A percentile compares a stretch with the other conserved stretches of the same genome.
These are phyloP conservation scores for Tokudaia muenninki DNA, from an alignment of 2,797 vertebrate species.

Conservation along the genomic window DNA sequence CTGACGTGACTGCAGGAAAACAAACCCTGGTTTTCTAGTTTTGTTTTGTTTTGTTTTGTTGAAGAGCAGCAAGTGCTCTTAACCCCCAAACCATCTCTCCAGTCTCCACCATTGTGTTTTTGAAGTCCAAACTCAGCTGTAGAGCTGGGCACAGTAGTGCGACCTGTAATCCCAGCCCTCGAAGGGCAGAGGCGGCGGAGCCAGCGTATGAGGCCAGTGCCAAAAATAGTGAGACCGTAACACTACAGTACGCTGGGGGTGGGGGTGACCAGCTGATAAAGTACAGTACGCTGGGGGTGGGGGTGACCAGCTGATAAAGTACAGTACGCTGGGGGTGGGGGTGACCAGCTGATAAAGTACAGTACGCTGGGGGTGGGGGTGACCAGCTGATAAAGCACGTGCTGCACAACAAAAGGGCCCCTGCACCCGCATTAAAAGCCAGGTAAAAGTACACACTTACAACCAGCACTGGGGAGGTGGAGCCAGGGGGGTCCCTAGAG, in stretches of 20 bases:
- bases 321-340: neutral
- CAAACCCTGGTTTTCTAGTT: neutral
- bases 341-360: no score
- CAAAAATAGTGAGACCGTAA: neutral
- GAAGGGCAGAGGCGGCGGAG: neutral
- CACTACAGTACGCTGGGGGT: neutral
- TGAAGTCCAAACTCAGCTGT: neutral
- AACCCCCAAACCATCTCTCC: neutral
- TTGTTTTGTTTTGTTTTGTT: neutral
- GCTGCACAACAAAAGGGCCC: neutral
- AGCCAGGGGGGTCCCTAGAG: neutral
- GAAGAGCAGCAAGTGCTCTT: neutral
- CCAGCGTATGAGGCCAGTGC: neutral
- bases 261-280: neutral
- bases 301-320: neutral
- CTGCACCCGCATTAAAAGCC: neutral
- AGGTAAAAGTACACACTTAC: neutral
- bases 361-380: neutral
- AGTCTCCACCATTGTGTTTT: neutral
- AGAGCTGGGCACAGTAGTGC: neutral
- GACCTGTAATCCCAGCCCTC: neutral
- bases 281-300: no score
- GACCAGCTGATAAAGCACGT: neutral
- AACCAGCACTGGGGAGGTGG: neutral
- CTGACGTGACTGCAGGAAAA: neutral